Evolutionary conservation across 1,140 invertebrate species (phyloP), one percentile per base, ranked within the genome.

Genomic region (Prorops nasuta): DNA sequence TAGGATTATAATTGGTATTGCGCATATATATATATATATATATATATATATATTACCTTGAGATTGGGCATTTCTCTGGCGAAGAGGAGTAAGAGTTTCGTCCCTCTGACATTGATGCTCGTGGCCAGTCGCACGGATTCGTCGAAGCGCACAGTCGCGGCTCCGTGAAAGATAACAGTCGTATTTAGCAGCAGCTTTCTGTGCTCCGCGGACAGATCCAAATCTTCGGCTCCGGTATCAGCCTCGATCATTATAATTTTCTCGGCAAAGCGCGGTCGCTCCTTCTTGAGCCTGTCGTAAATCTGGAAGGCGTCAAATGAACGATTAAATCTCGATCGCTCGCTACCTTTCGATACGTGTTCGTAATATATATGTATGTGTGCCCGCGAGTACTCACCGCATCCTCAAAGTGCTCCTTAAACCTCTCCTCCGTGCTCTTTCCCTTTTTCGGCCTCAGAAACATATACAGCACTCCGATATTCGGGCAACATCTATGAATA

Each of bases 101-200:
- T 84, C 8, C 82, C 83, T 41, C 76, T 71, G 1, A 86, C 77
- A 58, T 88, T 88, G 19, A 84, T 82, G 20, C 79, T 74, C 16
- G 82, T 74, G 0, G 83, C 79, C n/a, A 66, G 44, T 64, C 85
- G 83, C 14, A 96, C 69, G 36, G 84, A 81, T 71, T 93, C 92
- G 69, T 93, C 88, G 72, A 96, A 96, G 63, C 87, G 85, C 8
- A 96, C 84, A n/a, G 90, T 93, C 0, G 93, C 94, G 1, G 93
- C 94, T 3, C 83, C 86, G 64, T 96, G 92, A 68, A 96, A 91
- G n/a, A 96, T 84, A 37, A 94, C 77, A 18, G 84, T 49, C 1
- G 63, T 58, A n/a, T 81, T 65, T 34, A 64, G 58, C 2, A 90
- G 57, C 3, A 72, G 51, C 38, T 79, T 44, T 4, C 72, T 56